Conservation (phyloP, 1,140 invertebrate species). For the Atta texana region DNA sequence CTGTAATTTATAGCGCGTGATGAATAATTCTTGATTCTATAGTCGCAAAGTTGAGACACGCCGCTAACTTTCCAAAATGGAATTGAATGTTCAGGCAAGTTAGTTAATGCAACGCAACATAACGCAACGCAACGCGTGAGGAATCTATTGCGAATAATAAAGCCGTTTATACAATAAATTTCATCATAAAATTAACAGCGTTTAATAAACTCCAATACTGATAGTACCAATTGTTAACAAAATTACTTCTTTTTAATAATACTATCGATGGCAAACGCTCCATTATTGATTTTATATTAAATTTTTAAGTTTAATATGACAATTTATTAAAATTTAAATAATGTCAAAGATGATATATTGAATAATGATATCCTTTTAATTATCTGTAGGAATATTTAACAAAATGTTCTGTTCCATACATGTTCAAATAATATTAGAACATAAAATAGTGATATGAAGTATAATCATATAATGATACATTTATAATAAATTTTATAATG, state of each 20-base stretch:
- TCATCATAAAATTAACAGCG: background rate
- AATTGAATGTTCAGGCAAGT: constrained; percentile 48
- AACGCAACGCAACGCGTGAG: background rate
- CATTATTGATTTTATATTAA: constrained; percentile 21
- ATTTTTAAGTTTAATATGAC: background rate
- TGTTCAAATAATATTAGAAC: background rate
- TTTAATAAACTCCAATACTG: background rate
- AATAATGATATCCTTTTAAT: constrained; percentile 18
- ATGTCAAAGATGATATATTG: constrained; percentile 6
- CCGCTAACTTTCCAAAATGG: constrained; percentile 53
- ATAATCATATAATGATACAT: background rate
- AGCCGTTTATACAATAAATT: background rate
- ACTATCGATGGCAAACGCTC: background rate
- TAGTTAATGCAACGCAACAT: constrained; percentile 20
- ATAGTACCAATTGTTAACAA: background rate
- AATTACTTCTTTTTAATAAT: background rate
- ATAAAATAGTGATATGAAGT: background rate
- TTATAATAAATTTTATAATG: background rate
- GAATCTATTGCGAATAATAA: constrained; percentile 4
- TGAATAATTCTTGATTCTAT: constrained; percentile 59
- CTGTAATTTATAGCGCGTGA: constrained; percentile 59
- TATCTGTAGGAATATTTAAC: background rate
- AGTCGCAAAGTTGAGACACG: constrained; percentile 44
- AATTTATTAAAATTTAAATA: constrained; percentile 19
- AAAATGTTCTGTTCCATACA: background rate